Percentiles rank a stretch among this genome's conserved stretches.
phyloP scores from a whole-genome alignment of 2,888 invertebrate genomes.

The Napeogenes inachia region DNA sequence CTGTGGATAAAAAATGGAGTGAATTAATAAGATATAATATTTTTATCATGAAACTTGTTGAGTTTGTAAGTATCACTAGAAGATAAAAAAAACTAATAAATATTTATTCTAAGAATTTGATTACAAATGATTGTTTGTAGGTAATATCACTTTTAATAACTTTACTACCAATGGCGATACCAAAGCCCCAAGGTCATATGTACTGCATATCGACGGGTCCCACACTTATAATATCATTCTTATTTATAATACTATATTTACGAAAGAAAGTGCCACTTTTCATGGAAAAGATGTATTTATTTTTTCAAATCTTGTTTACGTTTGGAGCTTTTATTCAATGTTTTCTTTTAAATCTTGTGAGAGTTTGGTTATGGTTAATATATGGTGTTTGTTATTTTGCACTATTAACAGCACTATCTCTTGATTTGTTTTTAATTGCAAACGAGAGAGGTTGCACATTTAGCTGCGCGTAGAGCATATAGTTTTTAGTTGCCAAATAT shows the following conservation, averaged over 20 bases:
- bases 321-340: conserved; percentile 71
- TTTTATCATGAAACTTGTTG: conserved; percentile 70
- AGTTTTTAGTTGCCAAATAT: conserved; percentile 10
- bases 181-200: conserved; percentile 66
- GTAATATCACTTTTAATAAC: conserved; percentile 54
- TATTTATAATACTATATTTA: conserved; percentile 63
- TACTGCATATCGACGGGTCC: conserved; percentile 71
- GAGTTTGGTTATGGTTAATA: conserved; percentile 65
- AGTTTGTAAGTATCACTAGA: conserved; percentile 61
- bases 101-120: conserved; percentile 22
- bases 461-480: conserved; percentile 52
- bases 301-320: conserved; percentile 70
- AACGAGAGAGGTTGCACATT: conserved; percentile 72
- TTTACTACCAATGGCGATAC: conserved; percentile 50
- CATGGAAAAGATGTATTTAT: conserved; percentile 73
- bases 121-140: conserved; percentile 43
- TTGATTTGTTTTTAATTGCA: conserved; percentile 68
- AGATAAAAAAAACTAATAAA: not conserved
- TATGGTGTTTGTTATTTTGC: conserved; percentile 65
- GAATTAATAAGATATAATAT: conserved; percentile 69
- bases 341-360: conserved; percentile 61
- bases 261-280: conserved; percentile 65
- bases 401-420: conserved; percentile 53
- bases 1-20: conserved; percentile 69
- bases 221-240: conserved; percentile 61